phyloP scores from a whole-genome alignment of 2,797 vertebrate genomes.

The Merluccius polli region DNA sequence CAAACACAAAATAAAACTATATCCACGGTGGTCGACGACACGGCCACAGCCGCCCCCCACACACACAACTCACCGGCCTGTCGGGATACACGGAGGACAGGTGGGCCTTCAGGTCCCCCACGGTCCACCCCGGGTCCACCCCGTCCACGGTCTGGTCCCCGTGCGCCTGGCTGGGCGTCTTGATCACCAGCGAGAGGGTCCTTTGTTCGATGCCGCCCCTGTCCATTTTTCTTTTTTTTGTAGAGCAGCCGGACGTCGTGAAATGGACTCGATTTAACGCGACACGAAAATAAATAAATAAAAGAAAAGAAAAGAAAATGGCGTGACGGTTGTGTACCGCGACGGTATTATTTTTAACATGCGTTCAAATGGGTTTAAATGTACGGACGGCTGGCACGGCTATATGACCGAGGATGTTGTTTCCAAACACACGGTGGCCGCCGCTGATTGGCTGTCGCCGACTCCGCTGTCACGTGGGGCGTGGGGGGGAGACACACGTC shows the following conservation, averaged over 20 bases:
- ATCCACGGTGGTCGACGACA: no score
- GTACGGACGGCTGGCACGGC: background rate
- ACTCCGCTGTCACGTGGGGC: constrained; percentile 70
- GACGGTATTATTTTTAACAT: no score
- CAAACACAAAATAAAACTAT: no score
- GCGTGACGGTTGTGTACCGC: no score
- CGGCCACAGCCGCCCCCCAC: background rate
- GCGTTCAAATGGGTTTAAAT: no score
- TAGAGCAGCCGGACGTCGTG: background rate
- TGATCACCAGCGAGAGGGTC: constrained; percentile 72
- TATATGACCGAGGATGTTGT: constrained; percentile 38
- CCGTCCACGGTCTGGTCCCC: constrained; percentile 73
- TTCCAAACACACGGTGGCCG: constrained; percentile 80
- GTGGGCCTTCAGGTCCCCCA: constrained; percentile 82
- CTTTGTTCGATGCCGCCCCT: constrained; percentile 27
- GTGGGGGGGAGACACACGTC: constrained; percentile 24
- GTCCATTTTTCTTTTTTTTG: constrained; percentile 62
- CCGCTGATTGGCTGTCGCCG: constrained; percentile 70
- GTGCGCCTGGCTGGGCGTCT: constrained; percentile 80
- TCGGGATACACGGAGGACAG: constrained; percentile 76
- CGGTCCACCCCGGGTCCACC: constrained; percentile 75
- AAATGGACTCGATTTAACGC: background rate
- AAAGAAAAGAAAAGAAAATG: no score
- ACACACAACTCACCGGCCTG: constrained; percentile 75
- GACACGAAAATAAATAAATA: no score